Percentiles rank a stretch among this genome's conserved stretches.
Conservation (phyloP, 2,797 vertebrate species). For the Enteromius mattozi region DNA sequence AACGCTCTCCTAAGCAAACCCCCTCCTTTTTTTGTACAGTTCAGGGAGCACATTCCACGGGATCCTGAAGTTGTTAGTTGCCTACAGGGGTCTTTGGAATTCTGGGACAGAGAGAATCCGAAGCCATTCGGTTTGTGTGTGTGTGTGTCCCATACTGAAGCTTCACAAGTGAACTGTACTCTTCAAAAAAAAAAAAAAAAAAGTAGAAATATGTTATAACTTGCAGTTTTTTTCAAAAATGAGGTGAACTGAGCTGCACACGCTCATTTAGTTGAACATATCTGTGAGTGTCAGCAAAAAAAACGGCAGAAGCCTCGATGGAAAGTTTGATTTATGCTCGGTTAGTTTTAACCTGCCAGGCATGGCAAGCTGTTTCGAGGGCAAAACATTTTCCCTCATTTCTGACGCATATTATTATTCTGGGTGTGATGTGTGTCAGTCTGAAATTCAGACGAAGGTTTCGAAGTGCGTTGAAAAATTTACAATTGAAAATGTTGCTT, state of each 20-base stretch:
- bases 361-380: conserved; percentile 53
- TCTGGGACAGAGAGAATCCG: conserved; percentile 76
- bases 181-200: conserved; percentile 35
- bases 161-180: conserved; percentile 47
- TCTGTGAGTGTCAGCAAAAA: conserved; percentile 57
- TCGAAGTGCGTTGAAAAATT: background rate
- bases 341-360: conserved; percentile 51
- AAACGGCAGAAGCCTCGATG: conserved; percentile 48
- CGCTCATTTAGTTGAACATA: conserved; percentile 46
- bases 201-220: conserved; percentile 58
- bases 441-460: conserved; percentile 21
- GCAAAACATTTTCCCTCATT: conserved; percentile 44
- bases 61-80: conserved; percentile 87
- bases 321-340: conserved; percentile 52
- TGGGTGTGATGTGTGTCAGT: conserved; percentile 35
- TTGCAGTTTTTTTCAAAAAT: conserved; percentile 42
- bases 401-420: conserved; percentile 47
- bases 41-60: conserved; percentile 95
- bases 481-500: background rate
- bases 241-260: conserved; percentile 48
- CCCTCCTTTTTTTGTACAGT: conserved; percentile 86
- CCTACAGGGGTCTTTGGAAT: conserved; percentile 93
- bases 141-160: conserved; percentile 51
- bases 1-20: conserved; percentile 84
- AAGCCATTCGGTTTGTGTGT: conserved; percentile 64